Evolutionary conservation across 2,113 vertebrate genomes (phyloP).

Genomic region (Microcebus tavaratra): DNA sequence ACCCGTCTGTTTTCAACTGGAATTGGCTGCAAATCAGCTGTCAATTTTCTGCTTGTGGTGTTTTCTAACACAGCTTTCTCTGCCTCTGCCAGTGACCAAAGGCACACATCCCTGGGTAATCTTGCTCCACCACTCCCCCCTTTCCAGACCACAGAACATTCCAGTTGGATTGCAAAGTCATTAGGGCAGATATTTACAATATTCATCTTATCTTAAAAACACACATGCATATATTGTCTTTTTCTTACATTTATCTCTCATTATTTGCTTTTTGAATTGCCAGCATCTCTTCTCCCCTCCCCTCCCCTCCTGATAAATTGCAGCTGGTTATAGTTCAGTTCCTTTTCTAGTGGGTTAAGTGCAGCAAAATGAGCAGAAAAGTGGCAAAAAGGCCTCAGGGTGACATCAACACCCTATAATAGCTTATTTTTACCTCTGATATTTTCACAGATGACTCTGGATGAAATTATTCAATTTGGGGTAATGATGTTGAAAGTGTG

Average conservation of each 20-base stretch:
- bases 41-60: conserved; percentile 13
- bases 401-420: conserved; percentile 35
- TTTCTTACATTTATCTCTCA: neutral
- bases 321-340: conserved; percentile 60
- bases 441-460: conserved; percentile 44
- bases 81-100: neutral
- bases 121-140: neutral
- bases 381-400: conserved; percentile 40
- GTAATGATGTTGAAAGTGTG: conserved; percentile 54
- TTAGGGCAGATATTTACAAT: neutral
- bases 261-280: neutral
- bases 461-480: conserved; percentile 59
- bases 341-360: conserved; percentile 59
- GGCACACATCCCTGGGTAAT: neutral
- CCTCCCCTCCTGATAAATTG: conserved; percentile 68
- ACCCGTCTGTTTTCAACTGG: neutral
- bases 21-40: neutral
- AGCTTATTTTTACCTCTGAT: conserved; percentile 54
- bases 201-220: neutral
- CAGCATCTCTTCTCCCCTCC: neutral
- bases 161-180: neutral
- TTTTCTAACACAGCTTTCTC: neutral
- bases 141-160: neutral
- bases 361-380: conserved; percentile 70
- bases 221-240: neutral